A percentile compares a stretch with the other conserved stretches of the same genome.
These are phyloP conservation scores for Protaetia brevitarsis DNA, from an alignment of 1,140 invertebrate genomes.

Conservation along the genomic window DNA sequence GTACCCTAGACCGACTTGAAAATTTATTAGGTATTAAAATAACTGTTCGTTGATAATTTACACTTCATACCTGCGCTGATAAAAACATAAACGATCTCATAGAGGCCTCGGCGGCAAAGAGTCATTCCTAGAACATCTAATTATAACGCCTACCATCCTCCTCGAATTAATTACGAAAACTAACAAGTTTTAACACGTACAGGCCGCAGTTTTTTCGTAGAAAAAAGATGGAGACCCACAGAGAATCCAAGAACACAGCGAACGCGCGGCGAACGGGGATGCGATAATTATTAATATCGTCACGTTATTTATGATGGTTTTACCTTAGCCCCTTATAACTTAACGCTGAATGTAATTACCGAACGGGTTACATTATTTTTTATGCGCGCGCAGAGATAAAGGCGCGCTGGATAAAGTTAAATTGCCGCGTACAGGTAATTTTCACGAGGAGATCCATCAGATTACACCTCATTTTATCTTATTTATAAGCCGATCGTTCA, in stretches of 20 bases:
- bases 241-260: background rate
- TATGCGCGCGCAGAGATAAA: conserved; percentile 10
- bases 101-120: background rate
- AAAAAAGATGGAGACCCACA: background rate
- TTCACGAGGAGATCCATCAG: background rate
- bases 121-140: background rate
- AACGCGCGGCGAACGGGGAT: background rate
- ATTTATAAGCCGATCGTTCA: conserved; percentile 2
- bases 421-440: background rate
- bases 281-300: conserved; percentile 7
- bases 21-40: background rate
- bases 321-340: conserved; percentile 14
- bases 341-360: conserved; percentile 11
- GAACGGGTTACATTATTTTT: conserved; percentile 7
- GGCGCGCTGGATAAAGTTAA: background rate
- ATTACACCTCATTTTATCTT: background rate
- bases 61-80: too few species aligned
- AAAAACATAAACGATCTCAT: background rate
- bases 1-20: too few species aligned
- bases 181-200: background rate
- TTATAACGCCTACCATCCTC: background rate
- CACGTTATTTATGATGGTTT: conserved; percentile 1
- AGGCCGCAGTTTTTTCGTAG: background rate
- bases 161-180: conserved; percentile 3
- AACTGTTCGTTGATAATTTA: background rate